Base-by-base conservation (phyloP, 2,797 vertebrate genomes). In the Craterocephalus amniculus region DNA sequence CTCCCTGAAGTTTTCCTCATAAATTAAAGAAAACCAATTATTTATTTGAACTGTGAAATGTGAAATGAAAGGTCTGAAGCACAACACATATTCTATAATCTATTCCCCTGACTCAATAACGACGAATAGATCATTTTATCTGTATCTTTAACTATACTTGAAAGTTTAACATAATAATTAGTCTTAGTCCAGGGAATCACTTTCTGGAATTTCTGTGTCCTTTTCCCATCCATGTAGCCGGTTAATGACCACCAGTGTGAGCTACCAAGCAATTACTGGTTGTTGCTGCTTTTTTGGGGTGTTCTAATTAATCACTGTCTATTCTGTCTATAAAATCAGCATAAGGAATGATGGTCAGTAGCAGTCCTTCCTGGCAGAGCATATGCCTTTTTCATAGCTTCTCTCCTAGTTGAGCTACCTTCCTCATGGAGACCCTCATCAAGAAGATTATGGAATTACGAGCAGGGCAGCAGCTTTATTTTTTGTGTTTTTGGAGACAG, bases 11-110 rank as follows among this genome's bases (percentile, higher is more conserved):
- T 55, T 52, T 20, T 58, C 26, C 20, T 66, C 35, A 16, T 4
- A 20, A 62, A 55, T 63, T 62, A 63, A 63, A 38, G 27, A 18
- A 43, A 58, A 40, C 13, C 38, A 40, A 18, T 40, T 40, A 40
- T 40, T 40, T 18, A 18, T 40, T 31, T 16, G 6, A 16, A 18
- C 14, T 18, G 38, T 40, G 14, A 34, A 34, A 9, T 34, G 5
- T 34, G 32, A 40, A 40, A 40, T 40, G 5, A 40, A 40, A 40
- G 4, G 16, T 40, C 14, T 18, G 38, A 40, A 16, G 16, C 38
- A 18, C 38, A 40, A 4, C 14, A 18, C 38, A 18, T 16, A 40
- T 40, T 43, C 18, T 4, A 12, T 24, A 10, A 11, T 12, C 2
- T 12, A 24, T 24, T 10, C 6, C 45, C 7, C 48, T 24, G 10